A percentile compares a stretch with the other conserved stretches of the same genome.
These are phyloP conservation scores for Congeria kusceri DNA, from an alignment of 2,888 invertebrate genomes.

Conservation along the genomic window DNA sequence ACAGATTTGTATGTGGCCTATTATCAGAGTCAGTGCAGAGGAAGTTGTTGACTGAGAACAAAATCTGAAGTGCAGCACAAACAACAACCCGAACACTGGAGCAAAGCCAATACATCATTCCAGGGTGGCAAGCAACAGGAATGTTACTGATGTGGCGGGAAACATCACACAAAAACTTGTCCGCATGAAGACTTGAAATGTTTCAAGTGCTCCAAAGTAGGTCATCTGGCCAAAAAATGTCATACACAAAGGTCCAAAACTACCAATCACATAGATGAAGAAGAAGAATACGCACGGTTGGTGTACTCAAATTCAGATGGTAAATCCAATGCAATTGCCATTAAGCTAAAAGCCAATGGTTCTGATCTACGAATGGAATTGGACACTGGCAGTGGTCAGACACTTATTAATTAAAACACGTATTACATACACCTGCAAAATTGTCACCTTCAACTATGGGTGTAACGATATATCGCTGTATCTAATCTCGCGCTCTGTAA, in stretches of 20 bases:
- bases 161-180: constrained; percentile 12
- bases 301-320: neutral
- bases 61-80: neutral
- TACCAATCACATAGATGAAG: neutral
- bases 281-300: neutral
- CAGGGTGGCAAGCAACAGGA: neutral
- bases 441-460: neutral
- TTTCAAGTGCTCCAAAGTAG: constrained; percentile 1
- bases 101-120: neutral
- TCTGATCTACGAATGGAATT: constrained; percentile 3
- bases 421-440: constrained; percentile 2
- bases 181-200: neutral
- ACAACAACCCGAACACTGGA: neutral
- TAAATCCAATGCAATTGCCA: neutral
- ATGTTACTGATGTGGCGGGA: constrained; percentile 7
- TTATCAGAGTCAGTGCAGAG: constrained; percentile 20
- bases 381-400: constrained; percentile 14
- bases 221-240: constrained; percentile 19
- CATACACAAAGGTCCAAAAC: neutral
- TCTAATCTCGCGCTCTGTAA: no score
- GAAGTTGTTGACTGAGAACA: constrained; percentile 25
- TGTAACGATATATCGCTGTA: no score
- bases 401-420: constrained; percentile 13
- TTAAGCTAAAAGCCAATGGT: neutral
- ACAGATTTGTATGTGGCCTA: constrained; percentile 41